Conservation (phyloP, 2,888 invertebrate species). For the Pardosa pseudoannulata region DNA sequence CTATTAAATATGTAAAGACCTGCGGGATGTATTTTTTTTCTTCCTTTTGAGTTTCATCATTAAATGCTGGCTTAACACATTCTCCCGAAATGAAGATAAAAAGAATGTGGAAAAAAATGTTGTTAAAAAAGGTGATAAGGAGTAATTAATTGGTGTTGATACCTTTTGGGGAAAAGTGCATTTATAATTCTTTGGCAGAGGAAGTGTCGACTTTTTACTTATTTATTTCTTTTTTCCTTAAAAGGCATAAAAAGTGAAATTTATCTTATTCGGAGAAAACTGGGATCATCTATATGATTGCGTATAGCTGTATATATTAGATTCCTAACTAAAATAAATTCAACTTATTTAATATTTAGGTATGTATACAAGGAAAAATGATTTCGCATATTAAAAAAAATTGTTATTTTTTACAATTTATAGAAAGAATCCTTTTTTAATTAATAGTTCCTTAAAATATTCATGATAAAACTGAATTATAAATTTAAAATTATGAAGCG, state of each 20-base stretch:
- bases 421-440: too few relatives aligned
- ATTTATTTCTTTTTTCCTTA: not conserved
- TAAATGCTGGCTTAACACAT: conserved; percentile 15
- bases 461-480: too few relatives aligned
- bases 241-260: not conserved
- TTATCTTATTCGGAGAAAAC: not conserved
- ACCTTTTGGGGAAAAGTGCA: conserved; percentile 10
- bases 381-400: too few relatives aligned
- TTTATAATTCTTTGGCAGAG: conserved; percentile 9
- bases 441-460: too few relatives aligned
- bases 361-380: too few relatives aligned
- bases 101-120: not conserved
- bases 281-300: not conserved
- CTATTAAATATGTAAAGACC: conserved; percentile 19
- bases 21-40: not conserved
- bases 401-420: too few relatives aligned
- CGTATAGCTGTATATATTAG: not conserved
- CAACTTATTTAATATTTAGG: too few relatives aligned
- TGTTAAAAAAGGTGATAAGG: not conserved
- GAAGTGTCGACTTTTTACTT: too few relatives aligned
- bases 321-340: too few relatives aligned
- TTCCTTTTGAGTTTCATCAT: not conserved
- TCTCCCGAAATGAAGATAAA: not conserved
- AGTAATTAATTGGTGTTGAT: conserved; percentile 17
- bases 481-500: too few relatives aligned